Percentiles rank a stretch among this genome's conserved stretches.
phyloP scores from a whole-genome alignment of 2,113 vertebrate species.

The Balaeniceps rex region DNA sequence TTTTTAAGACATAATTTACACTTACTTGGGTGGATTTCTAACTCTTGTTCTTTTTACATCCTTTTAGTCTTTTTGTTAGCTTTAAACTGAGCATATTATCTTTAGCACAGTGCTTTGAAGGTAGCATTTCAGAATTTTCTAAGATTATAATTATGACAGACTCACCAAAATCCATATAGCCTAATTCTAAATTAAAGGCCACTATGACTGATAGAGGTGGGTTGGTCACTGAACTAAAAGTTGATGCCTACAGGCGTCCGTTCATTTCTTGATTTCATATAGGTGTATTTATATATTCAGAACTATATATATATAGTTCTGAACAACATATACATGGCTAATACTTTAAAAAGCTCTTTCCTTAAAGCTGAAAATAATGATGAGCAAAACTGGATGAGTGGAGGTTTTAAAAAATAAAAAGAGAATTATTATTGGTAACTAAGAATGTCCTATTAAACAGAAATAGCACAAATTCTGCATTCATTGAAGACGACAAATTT shows the following conservation, averaged over 20 bases:
- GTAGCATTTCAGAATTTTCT: neutral
- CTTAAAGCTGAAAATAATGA: neutral
- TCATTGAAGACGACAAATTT: neutral
- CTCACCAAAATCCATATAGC: neutral
- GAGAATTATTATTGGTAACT: neutral
- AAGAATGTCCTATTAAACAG: neutral
- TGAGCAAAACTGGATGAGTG: neutral
- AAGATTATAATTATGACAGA: neutral
- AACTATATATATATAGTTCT: neutral
- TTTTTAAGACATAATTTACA: neutral
- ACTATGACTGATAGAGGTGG: neutral
- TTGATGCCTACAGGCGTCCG: neutral
- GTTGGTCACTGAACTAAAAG: neutral
- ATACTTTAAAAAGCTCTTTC: neutral
- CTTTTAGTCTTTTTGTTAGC: neutral
- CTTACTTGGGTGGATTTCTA: neutral
- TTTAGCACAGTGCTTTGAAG: neutral
- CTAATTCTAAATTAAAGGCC: neutral
- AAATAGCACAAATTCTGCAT: neutral
- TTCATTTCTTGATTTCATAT: neutral
- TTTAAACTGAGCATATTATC: neutral
- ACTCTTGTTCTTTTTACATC: neutral
- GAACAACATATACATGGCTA: neutral
- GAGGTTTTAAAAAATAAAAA: neutral
- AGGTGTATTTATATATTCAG: neutral